Conservation (phyloP, 2,113 vertebrate species). For the Sebastes fasciatus region DNA sequence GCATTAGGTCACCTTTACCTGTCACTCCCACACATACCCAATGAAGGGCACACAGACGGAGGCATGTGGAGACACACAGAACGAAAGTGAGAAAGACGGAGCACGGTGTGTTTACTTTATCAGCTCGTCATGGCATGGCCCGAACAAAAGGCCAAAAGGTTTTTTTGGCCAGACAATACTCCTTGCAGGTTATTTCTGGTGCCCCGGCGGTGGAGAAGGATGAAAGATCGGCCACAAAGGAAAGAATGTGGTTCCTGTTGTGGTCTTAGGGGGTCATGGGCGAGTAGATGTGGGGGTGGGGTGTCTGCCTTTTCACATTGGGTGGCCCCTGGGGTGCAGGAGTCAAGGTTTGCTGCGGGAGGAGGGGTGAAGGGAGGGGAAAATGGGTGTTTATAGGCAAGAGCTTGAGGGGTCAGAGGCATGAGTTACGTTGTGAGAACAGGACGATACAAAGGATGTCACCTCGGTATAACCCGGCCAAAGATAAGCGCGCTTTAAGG, state of each 20-base stretch:
- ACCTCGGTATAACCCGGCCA: conserved; percentile 29
- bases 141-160: conserved; percentile 47
- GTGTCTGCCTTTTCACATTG: conserved; percentile 75
- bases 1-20: conserved; percentile 24
- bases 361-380: conserved; percentile 38
- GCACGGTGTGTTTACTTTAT: conserved; percentile 51
- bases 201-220: conserved; percentile 61
- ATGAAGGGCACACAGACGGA: not conserved
- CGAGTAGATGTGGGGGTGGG: conserved; percentile 71
- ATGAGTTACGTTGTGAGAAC: conserved; percentile 50
- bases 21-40: conserved; percentile 4
- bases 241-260: conserved; percentile 83
- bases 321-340: conserved; percentile 71
- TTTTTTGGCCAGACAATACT: conserved; percentile 59
- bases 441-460: conserved; percentile 45
- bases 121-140: conserved; percentile 9
- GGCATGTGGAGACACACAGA: not conserved
- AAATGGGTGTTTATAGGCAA: conserved; percentile 54
- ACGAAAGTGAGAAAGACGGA: conserved; percentile 15
- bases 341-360: conserved; percentile 68
- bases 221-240: conserved; percentile 78
- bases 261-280: conserved; percentile 75
- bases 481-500: conserved; percentile 29
- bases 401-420: conserved; percentile 58
- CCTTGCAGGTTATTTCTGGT: conserved; percentile 75